These are phyloP conservation scores for Tachypleus tridentatus DNA, from an alignment of 1,140 invertebrate genomes.

Conservation along the genomic window DNA sequence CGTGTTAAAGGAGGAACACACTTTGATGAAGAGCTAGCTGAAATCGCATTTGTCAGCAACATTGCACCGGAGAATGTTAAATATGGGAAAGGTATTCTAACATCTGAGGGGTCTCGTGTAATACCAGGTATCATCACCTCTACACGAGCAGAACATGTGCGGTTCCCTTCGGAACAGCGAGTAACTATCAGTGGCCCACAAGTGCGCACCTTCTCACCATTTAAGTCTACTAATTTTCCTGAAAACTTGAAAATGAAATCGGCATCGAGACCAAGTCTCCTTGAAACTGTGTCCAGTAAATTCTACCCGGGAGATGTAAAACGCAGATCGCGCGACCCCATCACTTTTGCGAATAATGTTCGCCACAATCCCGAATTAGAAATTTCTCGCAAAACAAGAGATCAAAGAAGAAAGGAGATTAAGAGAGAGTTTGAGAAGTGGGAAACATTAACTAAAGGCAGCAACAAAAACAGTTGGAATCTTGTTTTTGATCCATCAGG, in stretches of 20 bases:
- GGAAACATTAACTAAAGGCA: conserved; percentile 29
- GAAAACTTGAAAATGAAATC: conserved; percentile 33
- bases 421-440: conserved; percentile 48
- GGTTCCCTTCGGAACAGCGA: conserved; percentile 29
- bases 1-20: conserved; percentile 27
- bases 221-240: conserved; percentile 16
- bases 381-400: conserved; percentile 20
- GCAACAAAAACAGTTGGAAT: conserved; percentile 57
- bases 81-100: conserved; percentile 38
- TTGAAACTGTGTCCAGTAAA: conserved; percentile 52
- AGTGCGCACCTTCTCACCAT: conserved; percentile 15
- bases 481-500: conserved; percentile 58
- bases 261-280: conserved; percentile 43
- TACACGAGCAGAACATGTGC: conserved; percentile 14
- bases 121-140: conserved; percentile 49
- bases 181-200: conserved; percentile 17
- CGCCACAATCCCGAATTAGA: conserved; percentile 23
- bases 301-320: conserved; percentile 38
- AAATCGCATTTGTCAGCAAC: conserved; percentile 56
- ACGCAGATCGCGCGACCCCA: conserved; percentile 26
- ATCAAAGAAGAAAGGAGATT: conserved; percentile 44
- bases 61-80: conserved; percentile 43
- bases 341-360: conserved; percentile 31
- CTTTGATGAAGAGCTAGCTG: conserved; percentile 50
- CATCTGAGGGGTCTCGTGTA: conserved; percentile 49